phyloP scores from a whole-genome alignment of 1,140 invertebrate species.

The Drosophila subpulchrella region DNA sequence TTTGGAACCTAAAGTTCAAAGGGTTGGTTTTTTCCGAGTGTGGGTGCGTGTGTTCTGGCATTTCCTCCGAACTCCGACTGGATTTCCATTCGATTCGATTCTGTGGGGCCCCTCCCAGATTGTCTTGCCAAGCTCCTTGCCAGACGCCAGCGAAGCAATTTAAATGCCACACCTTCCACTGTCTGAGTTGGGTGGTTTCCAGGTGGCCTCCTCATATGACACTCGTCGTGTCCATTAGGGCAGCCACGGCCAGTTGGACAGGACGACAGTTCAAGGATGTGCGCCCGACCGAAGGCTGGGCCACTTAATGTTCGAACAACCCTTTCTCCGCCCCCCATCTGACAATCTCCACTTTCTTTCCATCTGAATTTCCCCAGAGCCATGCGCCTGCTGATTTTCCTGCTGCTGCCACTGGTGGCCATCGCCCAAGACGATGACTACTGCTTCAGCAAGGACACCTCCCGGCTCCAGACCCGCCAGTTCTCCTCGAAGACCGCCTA shows the following conservation, averaged over 20 bases:
- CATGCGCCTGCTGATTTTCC: conserved; percentile 61
- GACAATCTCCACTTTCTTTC: neutral
- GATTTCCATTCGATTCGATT: conserved; percentile 61
- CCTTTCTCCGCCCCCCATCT: conserved; percentile 27
- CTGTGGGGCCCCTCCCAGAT: conserved; percentile 58
- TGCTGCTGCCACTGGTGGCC: conserved; percentile 57
- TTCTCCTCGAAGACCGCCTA: conserved; percentile 89
- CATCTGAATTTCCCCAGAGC: conserved; percentile 27
- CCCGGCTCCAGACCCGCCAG: conserved; percentile 86
- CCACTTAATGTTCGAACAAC: conserved; percentile 50
- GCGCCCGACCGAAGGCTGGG: conserved; percentile 54
- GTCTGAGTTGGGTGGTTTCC: conserved; percentile 25
- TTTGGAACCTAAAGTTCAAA: neutral
- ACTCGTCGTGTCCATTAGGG: conserved; percentile 50
- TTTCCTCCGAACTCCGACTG: conserved; percentile 44
- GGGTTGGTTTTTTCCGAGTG: conserved; percentile 4
- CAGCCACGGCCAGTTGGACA: conserved; percentile 27
- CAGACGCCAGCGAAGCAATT: conserved; percentile 72
- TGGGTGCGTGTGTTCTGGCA: conserved; percentile 61
- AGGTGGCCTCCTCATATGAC: conserved; percentile 63
- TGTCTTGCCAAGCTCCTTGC: conserved; percentile 58
- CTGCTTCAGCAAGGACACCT: conserved; percentile 86
- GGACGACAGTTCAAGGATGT: conserved; percentile 76
- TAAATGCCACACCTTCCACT: conserved; percentile 75
- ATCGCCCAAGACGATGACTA: conserved; percentile 84